A percentile compares a stretch with the other conserved stretches of the same genome.
These are phyloP conservation scores for Pachyseris speciosa DNA, from an alignment of 64 coral and sea anemone genomes.

Conservation along the genomic window DNA sequence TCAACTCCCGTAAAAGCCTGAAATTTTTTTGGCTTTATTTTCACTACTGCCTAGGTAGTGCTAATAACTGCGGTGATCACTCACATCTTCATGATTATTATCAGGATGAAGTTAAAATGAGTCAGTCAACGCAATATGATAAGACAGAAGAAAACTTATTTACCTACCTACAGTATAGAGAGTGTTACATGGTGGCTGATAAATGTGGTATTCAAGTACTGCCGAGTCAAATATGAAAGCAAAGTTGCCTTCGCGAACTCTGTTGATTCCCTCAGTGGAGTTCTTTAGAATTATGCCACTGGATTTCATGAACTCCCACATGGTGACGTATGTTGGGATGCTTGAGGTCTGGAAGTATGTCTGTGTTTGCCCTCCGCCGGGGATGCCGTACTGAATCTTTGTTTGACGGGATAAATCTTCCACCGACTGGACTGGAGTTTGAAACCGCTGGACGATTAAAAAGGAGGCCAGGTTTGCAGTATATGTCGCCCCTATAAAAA, in stretches of 20 bases:
- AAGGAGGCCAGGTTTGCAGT: slow-evolving; percentile 83
- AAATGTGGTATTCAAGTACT: slow-evolving; percentile 62
- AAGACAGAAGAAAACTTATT: not conserved
- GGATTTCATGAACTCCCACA: slow-evolving; percentile 84
- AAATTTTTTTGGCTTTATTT: too few relatives aligned
- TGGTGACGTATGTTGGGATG: slow-evolving; percentile 77
- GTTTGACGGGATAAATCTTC: slow-evolving; percentile 74
- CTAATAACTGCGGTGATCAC: too few relatives aligned
- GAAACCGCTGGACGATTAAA: slow-evolving; percentile 72
- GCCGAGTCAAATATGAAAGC: slow-evolving; percentile 70
- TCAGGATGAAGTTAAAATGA: not conserved
- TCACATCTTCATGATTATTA: too few relatives aligned
- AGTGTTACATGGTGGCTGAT: slow-evolving; percentile 73
- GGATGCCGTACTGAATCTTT: slow-evolving; percentile 73
- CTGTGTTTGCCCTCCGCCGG: slow-evolving; percentile 47
- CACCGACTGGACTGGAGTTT: slow-evolving; percentile 55
- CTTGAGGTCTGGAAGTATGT: slow-evolving; percentile 76
- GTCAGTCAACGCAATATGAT: too few relatives aligned
- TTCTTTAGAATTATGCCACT: slow-evolving; percentile 39
- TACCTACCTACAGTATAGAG: slow-evolving; percentile 67
- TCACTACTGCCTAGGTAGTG: too few relatives aligned
- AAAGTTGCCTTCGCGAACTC: slow-evolving; percentile 41
- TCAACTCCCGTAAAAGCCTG: too few relatives aligned
- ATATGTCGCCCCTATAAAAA: slow-evolving; percentile 67
- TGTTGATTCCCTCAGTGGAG: slow-evolving; percentile 44